Conservation (phyloP, 2,888 invertebrate genomes). For the Drosophila barbarae region DNA sequence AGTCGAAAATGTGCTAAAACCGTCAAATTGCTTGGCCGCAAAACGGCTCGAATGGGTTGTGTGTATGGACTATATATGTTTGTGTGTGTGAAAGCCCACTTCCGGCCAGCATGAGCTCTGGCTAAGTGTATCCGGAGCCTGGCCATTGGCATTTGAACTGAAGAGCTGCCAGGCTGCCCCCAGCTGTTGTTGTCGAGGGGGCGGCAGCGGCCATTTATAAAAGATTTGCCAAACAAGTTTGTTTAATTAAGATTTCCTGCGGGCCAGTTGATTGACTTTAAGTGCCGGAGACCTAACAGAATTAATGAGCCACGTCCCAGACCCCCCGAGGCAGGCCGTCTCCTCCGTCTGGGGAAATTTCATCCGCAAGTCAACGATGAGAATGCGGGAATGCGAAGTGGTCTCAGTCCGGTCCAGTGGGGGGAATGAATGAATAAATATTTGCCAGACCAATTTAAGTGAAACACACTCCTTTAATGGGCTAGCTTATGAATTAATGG, state of each 20-base stretch:
- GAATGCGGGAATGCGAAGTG: constrained; percentile 7
- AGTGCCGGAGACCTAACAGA: constrained; percentile 43
- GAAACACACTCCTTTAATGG: constrained; percentile 2
- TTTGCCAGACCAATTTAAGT: constrained; percentile 2
- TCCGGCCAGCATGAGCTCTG: constrained; percentile 32
- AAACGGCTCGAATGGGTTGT: constrained; percentile 9
- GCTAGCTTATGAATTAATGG: not conserved
- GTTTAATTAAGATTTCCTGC: constrained; percentile 71
- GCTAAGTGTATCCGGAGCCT: constrained; percentile 27
- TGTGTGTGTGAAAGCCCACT: constrained; percentile 9
- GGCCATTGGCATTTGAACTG: constrained; percentile 46
- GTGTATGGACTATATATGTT: not conserved
- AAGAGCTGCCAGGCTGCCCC: constrained; percentile 5
- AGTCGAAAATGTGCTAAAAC: constrained; percentile 52
- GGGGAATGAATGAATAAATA: constrained; percentile 6
- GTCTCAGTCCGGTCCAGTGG: not conserved
- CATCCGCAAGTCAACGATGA: not conserved
- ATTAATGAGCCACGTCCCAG: constrained; percentile 26
- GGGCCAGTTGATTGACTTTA: constrained; percentile 52
- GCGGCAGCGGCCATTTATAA: constrained; percentile 48
- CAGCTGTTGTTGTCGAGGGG: constrained; percentile 31
- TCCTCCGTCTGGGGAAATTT: constrained; percentile 6
- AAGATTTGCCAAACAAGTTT: constrained; percentile 67
- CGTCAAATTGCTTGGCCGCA: constrained; percentile 48
- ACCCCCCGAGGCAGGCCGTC: not conserved